phyloP scores from a whole-genome alignment of 2,888 invertebrate species.

The Zygothrica quintamaculata region DNA sequence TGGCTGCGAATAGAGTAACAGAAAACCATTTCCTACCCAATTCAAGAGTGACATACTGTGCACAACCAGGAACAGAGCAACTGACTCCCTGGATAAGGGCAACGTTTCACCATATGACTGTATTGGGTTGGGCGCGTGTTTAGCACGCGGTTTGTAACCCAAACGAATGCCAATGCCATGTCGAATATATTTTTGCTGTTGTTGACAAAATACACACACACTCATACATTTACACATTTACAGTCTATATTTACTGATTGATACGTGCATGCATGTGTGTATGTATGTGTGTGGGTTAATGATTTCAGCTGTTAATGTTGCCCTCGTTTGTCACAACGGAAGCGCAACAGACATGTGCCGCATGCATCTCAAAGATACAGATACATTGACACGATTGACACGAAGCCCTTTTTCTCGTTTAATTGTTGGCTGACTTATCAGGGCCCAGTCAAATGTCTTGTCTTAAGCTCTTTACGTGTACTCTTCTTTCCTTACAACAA shows the following conservation, averaged over 20 bases:
- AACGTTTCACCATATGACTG: slow-evolving; percentile 17
- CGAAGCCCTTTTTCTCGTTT: slow-evolving; percentile 11
- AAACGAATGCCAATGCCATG: slow-evolving; percentile 45
- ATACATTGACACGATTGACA: slow-evolving; percentile 1
- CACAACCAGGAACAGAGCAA: slow-evolving; percentile 4
- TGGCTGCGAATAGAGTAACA: slow-evolving; percentile 60
- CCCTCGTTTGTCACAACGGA: slow-evolving; percentile 33
- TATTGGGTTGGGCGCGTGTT: slow-evolving; percentile 58
- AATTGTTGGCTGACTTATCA: slow-evolving; percentile 19
- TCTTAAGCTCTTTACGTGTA: slow-evolving; percentile 8
- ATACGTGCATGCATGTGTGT: slow-evolving; percentile 28
- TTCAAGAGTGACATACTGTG: not conserved
- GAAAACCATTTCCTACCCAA: slow-evolving; percentile 67
- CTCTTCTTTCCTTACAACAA: not conserved
- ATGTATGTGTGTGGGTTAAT: slow-evolving; percentile 44
- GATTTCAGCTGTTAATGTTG: slow-evolving; percentile 37
- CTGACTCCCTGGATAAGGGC: slow-evolving; percentile 32
- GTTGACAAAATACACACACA: slow-evolving; percentile 30
- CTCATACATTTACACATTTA: slow-evolving; percentile 8
- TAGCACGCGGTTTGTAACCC: slow-evolving; percentile 46
- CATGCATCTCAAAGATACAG: not conserved
- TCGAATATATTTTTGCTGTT: not conserved
- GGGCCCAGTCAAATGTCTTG: slow-evolving; percentile 2
- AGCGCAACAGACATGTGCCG: slow-evolving; percentile 34
- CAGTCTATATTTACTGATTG: not conserved